Base-by-base conservation (phyloP, 2,797 vertebrate species). In the Lutjanus campechanus region DNA sequence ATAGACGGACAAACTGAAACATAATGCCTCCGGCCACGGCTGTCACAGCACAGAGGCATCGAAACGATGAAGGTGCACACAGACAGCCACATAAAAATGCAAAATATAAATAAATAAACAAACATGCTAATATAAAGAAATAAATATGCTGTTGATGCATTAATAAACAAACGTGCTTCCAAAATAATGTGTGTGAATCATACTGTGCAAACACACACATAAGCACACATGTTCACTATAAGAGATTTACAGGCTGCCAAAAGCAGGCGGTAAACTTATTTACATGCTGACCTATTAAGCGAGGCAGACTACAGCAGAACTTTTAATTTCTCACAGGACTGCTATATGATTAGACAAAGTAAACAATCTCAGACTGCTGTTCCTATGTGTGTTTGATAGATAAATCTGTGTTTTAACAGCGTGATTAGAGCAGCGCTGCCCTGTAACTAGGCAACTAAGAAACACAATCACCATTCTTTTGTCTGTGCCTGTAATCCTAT, bases 381-480 rank as follows among this genome's bases (percentile, higher is more conserved):
- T 22, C 22, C 15, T 25, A 73, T 62, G 44, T 36, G 75, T 41
- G 59, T 76, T 85, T 73, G 46, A 77, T 19, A 73, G 68, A 91
- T 84, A 83, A 87, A 84, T 81, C 58, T 60, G 44, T 29, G 51
- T 81, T 77, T 86, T 73, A 84, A 85, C 54, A 64, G 70, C 17
- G 16, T 59, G 82, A 93, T 89, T 81, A 72, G 46, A 84, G 81
- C 65, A 62, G 69, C n/a, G 3, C 76, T 16, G 70, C 69, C 15
- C 66, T 60, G 92, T 93, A 92, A 83, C 93, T 54, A 92, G 49
- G 93, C 91, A 93, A 93, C 91, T 44, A 86, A 80, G 84, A 85
- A 90, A 92, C 62, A 93, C 91, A 89, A 89, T 76, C 85, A 59
- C 59, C 58, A 64, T 17, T 65, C 36, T 73, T 73, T 41, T 83